Evolutionary conservation across 2,797 vertebrate genomes (phyloP).

Genomic region (Coregonus ussuriensis): DNA sequence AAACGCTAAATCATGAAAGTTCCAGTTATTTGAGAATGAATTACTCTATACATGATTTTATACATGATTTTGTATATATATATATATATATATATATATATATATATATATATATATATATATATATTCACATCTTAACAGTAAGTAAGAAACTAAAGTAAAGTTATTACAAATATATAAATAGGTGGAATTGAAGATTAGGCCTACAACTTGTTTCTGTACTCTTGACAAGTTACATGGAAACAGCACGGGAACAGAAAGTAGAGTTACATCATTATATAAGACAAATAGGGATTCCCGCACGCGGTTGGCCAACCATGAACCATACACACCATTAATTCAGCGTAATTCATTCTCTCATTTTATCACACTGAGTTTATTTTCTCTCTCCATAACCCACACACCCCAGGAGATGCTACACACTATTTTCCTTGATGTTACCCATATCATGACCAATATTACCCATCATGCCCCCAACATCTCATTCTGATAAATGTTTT

Average conservation of each 20-base stretch:
- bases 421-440: slow-evolving; percentile 3
- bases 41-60: neutral
- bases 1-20: neutral
- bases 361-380: neutral
- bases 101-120: too few relatives aligned
- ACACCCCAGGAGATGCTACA: slow-evolving; percentile 21
- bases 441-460: slow-evolving; percentile 24
- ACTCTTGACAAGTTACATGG: neutral
- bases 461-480: neutral
- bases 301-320: too few relatives aligned
- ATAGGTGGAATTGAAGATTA: neutral
- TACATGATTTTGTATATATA: too few relatives aligned
- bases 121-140: neutral
- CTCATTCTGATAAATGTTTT: slow-evolving; percentile 29
- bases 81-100: too few relatives aligned
- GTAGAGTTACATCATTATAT: neutral
- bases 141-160: neutral
- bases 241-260: neutral
- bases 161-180: neutral
- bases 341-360: neutral
- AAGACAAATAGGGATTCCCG: neutral
- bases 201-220: neutral
- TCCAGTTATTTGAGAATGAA: neutral
- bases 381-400: neutral
- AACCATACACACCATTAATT: neutral